Percentiles rank a stretch among this genome's conserved stretches.
phyloP scores from a whole-genome alignment of 2,113 vertebrate genomes.

The Nothoprocta perdicaria region DNA sequence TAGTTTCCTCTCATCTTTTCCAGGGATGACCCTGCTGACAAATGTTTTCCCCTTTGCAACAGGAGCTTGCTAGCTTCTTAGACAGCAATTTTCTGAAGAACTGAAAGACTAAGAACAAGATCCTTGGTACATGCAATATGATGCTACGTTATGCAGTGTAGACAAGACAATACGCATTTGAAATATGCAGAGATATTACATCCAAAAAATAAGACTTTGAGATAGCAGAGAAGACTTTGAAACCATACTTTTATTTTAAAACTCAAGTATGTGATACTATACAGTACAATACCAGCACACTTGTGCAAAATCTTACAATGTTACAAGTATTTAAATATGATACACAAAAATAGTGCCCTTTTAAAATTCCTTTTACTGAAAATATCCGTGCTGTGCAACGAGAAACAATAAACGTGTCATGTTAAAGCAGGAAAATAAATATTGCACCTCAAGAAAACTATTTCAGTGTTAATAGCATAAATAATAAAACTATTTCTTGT shows the following conservation, averaged over 20 bases:
- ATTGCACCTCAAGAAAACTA: constrained; percentile 80
- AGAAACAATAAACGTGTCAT: constrained; percentile 66
- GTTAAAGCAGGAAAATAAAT: constrained; percentile 78
- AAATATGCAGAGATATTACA: background rate
- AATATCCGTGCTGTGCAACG: constrained; percentile 77
- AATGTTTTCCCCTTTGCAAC: background rate
- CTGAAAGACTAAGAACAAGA: constrained; percentile 37
- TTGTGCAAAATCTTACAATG: constrained; percentile 82
- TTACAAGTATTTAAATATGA: constrained; percentile 74
- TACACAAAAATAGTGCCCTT: constrained; percentile 77
- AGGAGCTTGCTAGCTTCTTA: background rate
- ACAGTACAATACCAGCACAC: constrained; percentile 81
- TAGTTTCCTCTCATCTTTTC: constrained; percentile 3
- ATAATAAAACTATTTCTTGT: constrained; percentile 29
- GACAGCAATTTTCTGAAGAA: background rate
- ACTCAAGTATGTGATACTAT: constrained; percentile 86
- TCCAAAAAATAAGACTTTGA: background rate
- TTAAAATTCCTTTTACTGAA: constrained; percentile 64
- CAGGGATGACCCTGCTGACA: background rate
- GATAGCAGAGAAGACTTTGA: constrained; percentile 38
- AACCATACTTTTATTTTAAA: constrained; percentile 88
- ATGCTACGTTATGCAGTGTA: background rate
- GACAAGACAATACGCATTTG: background rate
- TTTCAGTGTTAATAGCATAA: constrained; percentile 53
- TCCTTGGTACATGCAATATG: background rate